Evolutionary conservation across 2,797 vertebrate species (phyloP).

Genomic region (Anguilla obscura): DNA sequence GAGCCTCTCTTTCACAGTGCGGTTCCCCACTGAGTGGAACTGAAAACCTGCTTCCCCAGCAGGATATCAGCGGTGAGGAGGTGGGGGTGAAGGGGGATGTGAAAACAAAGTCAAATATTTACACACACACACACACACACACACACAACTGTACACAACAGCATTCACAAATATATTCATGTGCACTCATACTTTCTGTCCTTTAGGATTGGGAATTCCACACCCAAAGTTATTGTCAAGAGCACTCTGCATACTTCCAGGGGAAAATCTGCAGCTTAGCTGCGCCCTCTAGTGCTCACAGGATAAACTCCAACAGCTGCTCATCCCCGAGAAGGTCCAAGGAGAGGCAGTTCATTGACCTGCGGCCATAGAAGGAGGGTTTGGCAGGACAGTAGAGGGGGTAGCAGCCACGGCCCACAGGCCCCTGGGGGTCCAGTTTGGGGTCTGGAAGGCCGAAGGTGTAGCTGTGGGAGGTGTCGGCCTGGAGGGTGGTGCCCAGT

Average conservation of each 20-base stretch:
- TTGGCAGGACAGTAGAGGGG: constrained; percentile 71
- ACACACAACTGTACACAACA: neutral
- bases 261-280: neutral
- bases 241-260: neutral
- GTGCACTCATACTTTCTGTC: neutral
- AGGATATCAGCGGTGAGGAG: neutral
- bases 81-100: neutral
- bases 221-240: neutral
- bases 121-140: constrained; percentile 21
- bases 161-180: constrained; percentile 9
- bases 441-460: constrained; percentile 73
- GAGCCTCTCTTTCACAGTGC: constrained; percentile 32
- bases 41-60: constrained; percentile 24
- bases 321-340: constrained; percentile 78
- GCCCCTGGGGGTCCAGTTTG: constrained; percentile 62
- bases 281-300: constrained; percentile 51
- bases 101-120: neutral
- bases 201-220: neutral
- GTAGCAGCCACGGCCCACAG: constrained; percentile 61
- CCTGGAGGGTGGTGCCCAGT: constrained; percentile 58
- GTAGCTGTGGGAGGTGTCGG: constrained; percentile 75
- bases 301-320: constrained; percentile 73
- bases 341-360: constrained; percentile 78
- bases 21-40: neutral
- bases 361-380: constrained; percentile 75